Base-by-base conservation (phyloP, 2,113 vertebrate species). In the Brachirus orientalis region DNA sequence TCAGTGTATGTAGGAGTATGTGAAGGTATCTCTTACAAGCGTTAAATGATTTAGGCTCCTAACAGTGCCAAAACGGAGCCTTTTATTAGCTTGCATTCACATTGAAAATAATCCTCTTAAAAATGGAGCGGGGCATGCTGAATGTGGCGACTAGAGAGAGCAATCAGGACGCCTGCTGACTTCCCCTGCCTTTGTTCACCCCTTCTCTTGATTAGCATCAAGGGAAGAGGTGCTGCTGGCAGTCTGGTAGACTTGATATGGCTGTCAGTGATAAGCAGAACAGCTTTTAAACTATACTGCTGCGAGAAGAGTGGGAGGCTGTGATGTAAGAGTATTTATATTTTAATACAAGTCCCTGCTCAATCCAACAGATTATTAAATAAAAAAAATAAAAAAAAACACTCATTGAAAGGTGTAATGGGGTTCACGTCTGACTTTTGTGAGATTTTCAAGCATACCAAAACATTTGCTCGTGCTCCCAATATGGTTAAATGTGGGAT, bases 121-220 rank as follows among this genome's bases (percentile, higher is more conserved):
- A 76, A 58, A 79, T 38, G 17, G 46, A 71, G 51, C 69, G 8
- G 11, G 19, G 36, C 44, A 33, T 20, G 52, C 17, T 28, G 51
- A 65, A 46, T 61, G 43, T 35, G 51, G 71, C 16, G 44, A 72
- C 73, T 54, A 46, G 33, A 43, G 56, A 74, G 61, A 72, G 68
- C 76, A 86, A 82, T 84, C 72, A 82, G 59, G 75, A 67, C 72
- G 44, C 72, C 62, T 18, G 8, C 55, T 50, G 64, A 60, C 62
- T 28, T 11, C 28, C 58, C 10, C 19, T 37, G 41, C 61, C 58
- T 65, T 51, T 38, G 20, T 75, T 58, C 66, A 62, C 71, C 44
- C 52, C 48, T 40, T 19, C 77, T 45, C 57, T 51, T 16, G 4
- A 48, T 74, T 78, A 61, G 78, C 78, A 87, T 87, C 80, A 84